These are phyloP conservation scores for Eurytoma adleriae DNA, from an alignment of 2,888 invertebrate species.

Conservation along the genomic window DNA sequence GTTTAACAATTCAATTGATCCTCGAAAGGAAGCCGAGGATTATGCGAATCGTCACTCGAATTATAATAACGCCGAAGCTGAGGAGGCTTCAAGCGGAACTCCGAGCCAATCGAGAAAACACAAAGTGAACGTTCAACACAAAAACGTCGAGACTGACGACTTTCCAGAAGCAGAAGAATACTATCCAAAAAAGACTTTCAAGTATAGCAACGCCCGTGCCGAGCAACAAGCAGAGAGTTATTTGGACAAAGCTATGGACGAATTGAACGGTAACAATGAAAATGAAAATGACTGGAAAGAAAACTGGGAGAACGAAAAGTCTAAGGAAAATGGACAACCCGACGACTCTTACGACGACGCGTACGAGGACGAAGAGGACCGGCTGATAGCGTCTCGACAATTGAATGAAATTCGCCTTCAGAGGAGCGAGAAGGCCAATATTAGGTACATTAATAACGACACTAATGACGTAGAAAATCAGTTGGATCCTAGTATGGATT, in stretches of 20 bases:
- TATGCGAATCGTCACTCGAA: slow-evolving; percentile 75
- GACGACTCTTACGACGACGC: slow-evolving; percentile 62
- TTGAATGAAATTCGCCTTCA: slow-evolving; percentile 66
- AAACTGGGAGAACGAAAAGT: slow-evolving; percentile 60
- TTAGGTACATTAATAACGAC: slow-evolving; percentile 57
- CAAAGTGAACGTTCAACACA: slow-evolving; percentile 56
- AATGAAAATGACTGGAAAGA: slow-evolving; percentile 61
- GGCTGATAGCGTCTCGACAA: slow-evolving; percentile 53
- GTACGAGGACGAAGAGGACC: slow-evolving; percentile 63
- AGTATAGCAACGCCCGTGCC: slow-evolving; percentile 47
- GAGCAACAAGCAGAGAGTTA: slow-evolving; percentile 47
- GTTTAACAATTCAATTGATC: slow-evolving; percentile 76
- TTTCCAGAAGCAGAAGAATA: slow-evolving; percentile 56
- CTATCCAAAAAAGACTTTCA: slow-evolving; percentile 45
- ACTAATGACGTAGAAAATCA: slow-evolving; percentile 57
- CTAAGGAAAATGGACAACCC: slow-evolving; percentile 41
- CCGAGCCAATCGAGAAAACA: slow-evolving; percentile 57
- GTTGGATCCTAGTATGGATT: slow-evolving; percentile 66
- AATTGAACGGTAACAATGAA: slow-evolving; percentile 57
- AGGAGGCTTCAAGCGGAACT: slow-evolving; percentile 63
- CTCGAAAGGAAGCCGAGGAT: slow-evolving; percentile 75
- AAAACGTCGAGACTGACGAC: slow-evolving; percentile 52
- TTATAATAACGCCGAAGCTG: slow-evolving; percentile 62
- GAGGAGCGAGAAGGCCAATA: slow-evolving; percentile 61
- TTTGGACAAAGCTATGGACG: slow-evolving; percentile 48